These are phyloP conservation scores for Monochamus alternatus DNA, from an alignment of 2,888 invertebrate genomes.

Conservation along the genomic window DNA sequence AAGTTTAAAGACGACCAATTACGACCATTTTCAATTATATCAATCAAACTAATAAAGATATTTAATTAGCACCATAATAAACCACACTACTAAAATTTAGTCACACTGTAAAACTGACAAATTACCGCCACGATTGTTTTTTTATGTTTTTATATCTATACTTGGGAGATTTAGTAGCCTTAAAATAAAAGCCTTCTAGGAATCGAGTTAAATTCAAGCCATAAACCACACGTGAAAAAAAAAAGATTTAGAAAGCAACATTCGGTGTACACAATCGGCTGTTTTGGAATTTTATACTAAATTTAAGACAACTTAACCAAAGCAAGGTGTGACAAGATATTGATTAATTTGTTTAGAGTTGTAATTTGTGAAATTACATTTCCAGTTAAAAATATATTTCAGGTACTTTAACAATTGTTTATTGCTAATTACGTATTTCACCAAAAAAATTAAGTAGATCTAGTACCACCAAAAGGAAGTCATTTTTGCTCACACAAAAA, in stretches of 20 bases:
- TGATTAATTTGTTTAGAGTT: not conserved
- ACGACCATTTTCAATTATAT: slow-evolving; percentile 38
- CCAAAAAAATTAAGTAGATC: no score
- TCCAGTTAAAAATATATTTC: no score
- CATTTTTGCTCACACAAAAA: no score
- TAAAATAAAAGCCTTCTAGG: slow-evolving; percentile 23
- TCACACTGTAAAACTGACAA: slow-evolving; percentile 28
- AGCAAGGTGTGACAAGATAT: not conserved
- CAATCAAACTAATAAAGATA: slow-evolving; percentile 28
- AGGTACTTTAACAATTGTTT: no score
- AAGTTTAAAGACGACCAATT: slow-evolving; percentile 50
- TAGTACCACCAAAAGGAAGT: no score
- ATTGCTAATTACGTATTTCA: no score
- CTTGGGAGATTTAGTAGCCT: slow-evolving; percentile 21
- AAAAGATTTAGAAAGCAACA: slow-evolving; percentile 7
- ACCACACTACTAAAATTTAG: slow-evolving; percentile 21
- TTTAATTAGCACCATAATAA: slow-evolving; percentile 27
- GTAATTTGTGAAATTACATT: not conserved
- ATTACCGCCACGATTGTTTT: slow-evolving; percentile 18
- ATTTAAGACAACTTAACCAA: not conserved
- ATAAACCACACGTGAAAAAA: slow-evolving; percentile 11
- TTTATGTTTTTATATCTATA: slow-evolving; percentile 21
- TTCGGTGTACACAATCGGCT: not conserved
- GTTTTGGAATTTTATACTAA: slow-evolving; percentile 5
- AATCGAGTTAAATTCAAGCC: slow-evolving; percentile 14